phyloP scores from a whole-genome alignment of 2,888 invertebrate species.

The Panorpa germanica region DNA sequence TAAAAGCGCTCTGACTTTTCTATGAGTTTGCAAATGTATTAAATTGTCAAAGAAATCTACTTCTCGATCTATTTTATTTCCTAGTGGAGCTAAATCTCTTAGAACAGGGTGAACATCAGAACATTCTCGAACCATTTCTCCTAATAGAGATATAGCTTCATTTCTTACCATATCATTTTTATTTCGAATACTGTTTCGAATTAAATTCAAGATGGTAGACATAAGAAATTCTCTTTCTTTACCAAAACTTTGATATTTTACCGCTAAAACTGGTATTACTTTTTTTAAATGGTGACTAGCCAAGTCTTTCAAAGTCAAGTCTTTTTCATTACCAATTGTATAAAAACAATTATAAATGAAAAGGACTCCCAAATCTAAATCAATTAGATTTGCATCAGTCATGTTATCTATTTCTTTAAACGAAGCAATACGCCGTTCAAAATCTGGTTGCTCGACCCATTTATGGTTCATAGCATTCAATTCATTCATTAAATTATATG shows the following conservation, averaged over 20 bases:
- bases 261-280: slow-evolving; percentile 42
- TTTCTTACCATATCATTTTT: slow-evolving; percentile 52
- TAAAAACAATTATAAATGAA: slow-evolving; percentile 70
- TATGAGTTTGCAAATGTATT: slow-evolving; percentile 69
- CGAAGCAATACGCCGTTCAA: slow-evolving; percentile 58
- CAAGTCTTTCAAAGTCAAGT: slow-evolving; percentile 65
- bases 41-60: slow-evolving; percentile 92
- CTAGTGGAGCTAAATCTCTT: slow-evolving; percentile 44
- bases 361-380: slow-evolving; percentile 45
- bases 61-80: slow-evolving; percentile 56
- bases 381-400: slow-evolving; percentile 29
- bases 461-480: slow-evolving; percentile 76
- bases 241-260: slow-evolving; percentile 29
- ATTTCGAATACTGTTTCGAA: slow-evolving; percentile 51
- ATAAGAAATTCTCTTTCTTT: slow-evolving; percentile 45
- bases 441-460: slow-evolving; percentile 91
- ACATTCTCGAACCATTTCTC: slow-evolving; percentile 55
- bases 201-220: slow-evolving; percentile 49
- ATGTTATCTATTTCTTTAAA: slow-evolving; percentile 46
- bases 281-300: slow-evolving; percentile 54
- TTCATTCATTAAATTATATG: slow-evolving; percentile 24
- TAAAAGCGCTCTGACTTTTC: slow-evolving; percentile 64
- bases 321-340: slow-evolving; percentile 57
- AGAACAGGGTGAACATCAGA: slow-evolving; percentile 48
- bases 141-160: slow-evolving; percentile 63